phyloP scores from a whole-genome alignment of 2,888 invertebrate genomes.

The Drymonia ruficornis region DNA sequence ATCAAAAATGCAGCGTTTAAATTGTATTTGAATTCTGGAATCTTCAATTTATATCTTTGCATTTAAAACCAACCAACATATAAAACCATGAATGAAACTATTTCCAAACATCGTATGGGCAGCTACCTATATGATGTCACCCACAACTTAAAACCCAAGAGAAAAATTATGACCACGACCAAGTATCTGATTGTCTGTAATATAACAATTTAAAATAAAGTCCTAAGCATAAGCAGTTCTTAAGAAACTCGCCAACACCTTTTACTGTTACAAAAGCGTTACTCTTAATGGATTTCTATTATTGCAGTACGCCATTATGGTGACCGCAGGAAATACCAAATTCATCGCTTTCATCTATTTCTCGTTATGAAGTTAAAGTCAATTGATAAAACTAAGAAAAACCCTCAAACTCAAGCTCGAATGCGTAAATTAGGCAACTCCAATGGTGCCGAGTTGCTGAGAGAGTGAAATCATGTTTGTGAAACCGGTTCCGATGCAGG shows the following conservation, averaged over 20 bases:
- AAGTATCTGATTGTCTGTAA: too few species aligned
- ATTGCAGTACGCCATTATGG: neutral
- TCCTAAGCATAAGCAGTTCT: too few species aligned
- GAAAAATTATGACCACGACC: too few species aligned
- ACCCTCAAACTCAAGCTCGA: slow-evolving; percentile 31
- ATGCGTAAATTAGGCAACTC: slow-evolving; percentile 55
- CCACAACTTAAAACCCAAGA: too few species aligned
- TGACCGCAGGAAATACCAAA: slow-evolving; percentile 8
- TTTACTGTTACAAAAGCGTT: slow-evolving; percentile 5
- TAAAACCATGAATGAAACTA: too few species aligned
- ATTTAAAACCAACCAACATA: too few species aligned
- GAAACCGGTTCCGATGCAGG: slow-evolving; percentile 79
- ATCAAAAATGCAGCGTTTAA: neutral
- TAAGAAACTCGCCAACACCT: too few species aligned
- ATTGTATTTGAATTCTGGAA: neutral
- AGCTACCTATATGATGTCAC: too few species aligned
- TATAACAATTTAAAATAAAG: too few species aligned
- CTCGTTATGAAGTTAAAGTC: neutral
- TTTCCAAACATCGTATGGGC: too few species aligned
- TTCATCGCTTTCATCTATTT: slow-evolving; percentile 11
- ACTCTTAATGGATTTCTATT: slow-evolving; percentile 12
- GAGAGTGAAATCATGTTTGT: slow-evolving; percentile 80
- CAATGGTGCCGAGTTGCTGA: slow-evolving; percentile 52
- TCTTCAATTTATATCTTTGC: neutral
- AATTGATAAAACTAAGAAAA: slow-evolving; percentile 18